Percentiles rank a stretch among this genome's conserved stretches.
Conservation (phyloP, 2,113 vertebrate genomes). For the Neopipo cinnamomea region DNA sequence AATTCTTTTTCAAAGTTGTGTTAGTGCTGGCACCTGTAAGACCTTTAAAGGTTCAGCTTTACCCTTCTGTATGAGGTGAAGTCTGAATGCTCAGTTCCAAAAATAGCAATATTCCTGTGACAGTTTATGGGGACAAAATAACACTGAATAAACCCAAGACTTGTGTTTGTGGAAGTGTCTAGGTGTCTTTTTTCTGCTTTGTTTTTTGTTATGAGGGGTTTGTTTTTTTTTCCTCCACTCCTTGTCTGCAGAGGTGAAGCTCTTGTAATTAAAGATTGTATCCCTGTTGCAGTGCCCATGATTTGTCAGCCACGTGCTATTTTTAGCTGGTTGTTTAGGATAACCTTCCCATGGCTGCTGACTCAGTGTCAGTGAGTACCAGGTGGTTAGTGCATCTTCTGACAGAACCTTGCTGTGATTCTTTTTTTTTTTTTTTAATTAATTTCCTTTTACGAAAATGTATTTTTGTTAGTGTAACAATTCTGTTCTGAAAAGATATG, state of each 20-base stretch:
- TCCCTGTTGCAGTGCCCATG: not conserved
- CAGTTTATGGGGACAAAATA: not conserved
- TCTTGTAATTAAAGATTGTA: not conserved
- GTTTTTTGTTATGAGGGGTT: not conserved
- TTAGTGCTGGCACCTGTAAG: not conserved
- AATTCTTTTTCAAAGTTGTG: not conserved
- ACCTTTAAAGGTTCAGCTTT: not conserved
- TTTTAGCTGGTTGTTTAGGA: constrained; percentile 39
- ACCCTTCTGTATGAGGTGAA: not conserved
- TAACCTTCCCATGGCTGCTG: constrained; percentile 48
- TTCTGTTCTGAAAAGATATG: not conserved
- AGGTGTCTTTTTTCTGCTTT: not conserved
- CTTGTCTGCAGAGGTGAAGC: not conserved
- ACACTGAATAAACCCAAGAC: not conserved
- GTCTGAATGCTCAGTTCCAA: not conserved
- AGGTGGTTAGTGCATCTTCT: constrained; percentile 18
- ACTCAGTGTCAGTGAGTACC: not conserved
- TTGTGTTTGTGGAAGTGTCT: not conserved
- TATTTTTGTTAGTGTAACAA: not conserved
- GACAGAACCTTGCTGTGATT: not conserved
- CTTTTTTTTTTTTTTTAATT: not conserved
- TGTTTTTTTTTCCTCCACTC: not conserved
- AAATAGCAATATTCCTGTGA: not conserved
- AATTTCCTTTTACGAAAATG: not conserved
- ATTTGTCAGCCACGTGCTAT: not conserved